Evolutionary conservation across 2,113 vertebrate species (phyloP).

Genomic region (Cyanistes caeruleus): DNA sequence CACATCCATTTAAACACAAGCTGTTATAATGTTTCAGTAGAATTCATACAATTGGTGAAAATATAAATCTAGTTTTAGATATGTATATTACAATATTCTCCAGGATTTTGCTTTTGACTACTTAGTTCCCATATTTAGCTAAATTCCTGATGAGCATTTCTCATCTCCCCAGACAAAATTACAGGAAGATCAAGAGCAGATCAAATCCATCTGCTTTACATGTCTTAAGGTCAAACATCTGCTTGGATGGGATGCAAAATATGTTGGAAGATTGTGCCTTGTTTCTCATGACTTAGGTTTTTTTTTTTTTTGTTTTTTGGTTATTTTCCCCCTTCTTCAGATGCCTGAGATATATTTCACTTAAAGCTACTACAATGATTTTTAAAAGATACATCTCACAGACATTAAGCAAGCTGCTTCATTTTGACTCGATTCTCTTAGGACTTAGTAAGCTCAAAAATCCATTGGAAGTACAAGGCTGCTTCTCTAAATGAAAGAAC

Average conservation of each 20-base stretch:
- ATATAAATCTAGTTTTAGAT: background rate
- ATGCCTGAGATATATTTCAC: background rate
- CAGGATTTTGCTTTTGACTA: background rate
- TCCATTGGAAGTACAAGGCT: background rate
- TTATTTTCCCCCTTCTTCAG: background rate
- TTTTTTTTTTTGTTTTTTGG: background rate
- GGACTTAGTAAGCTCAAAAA: background rate
- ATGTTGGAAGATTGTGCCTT: background rate
- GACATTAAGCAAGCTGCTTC: background rate
- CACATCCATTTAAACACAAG: background rate
- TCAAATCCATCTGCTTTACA: constrained; percentile 7
- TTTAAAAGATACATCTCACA: background rate
- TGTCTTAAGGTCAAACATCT: constrained; percentile 46
- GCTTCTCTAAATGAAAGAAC: background rate
- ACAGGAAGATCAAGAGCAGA: background rate
- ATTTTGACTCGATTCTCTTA: background rate
- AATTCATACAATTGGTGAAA: background rate
- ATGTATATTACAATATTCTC: background rate
- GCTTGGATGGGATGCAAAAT: background rate
- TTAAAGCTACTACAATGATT: background rate
- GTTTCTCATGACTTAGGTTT: background rate
- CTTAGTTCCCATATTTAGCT: background rate
- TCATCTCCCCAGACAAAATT: background rate
- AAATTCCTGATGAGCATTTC: background rate
- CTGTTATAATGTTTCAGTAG: background rate